phyloP scores from a whole-genome alignment of 2,113 vertebrate genomes.

The Oncorhynchus keta region DNA sequence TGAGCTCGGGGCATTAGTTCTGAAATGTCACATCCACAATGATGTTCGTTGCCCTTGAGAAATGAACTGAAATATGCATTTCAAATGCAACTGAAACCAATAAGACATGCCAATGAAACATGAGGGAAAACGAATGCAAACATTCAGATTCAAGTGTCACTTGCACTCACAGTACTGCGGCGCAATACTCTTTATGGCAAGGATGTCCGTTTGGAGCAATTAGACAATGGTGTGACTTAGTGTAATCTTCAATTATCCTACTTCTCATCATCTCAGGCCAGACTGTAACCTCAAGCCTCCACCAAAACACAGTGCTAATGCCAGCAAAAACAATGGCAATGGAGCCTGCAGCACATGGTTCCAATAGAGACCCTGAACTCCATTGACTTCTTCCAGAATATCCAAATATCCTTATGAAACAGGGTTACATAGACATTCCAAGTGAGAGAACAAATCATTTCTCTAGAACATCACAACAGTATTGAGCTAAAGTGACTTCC shows the following conservation, averaged over 20 bases:
- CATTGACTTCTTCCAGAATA: conserved; percentile 12
- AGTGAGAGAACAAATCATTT: neutral
- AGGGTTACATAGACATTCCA: conserved; percentile 2
- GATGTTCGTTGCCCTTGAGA: too few species aligned
- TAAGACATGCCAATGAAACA: too few species aligned
- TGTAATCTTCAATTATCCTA: neutral
- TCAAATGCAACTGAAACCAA: too few species aligned
- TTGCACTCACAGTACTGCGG: too few species aligned
- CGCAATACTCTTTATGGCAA: too few species aligned
- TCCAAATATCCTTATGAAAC: neutral
- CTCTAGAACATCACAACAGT: neutral
- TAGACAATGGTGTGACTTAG: neutral
- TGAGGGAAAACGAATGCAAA: too few species aligned
- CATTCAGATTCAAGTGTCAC: too few species aligned
- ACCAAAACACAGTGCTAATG: neutral
- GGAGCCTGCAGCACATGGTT: conserved; percentile 50
- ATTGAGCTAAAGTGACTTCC: neutral
- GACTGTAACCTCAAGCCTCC: conserved; percentile 7
- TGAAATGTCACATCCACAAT: too few species aligned
- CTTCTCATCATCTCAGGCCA: neutral
- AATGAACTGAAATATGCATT: too few species aligned
- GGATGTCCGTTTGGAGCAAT: too few species aligned
- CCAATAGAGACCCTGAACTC: conserved; percentile 41
- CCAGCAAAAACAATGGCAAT: conserved; percentile 28
- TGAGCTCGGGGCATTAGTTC: neutral